Base-by-base conservation (phyloP, 2,888 invertebrate species). In the Drosophila kuntzei region DNA sequence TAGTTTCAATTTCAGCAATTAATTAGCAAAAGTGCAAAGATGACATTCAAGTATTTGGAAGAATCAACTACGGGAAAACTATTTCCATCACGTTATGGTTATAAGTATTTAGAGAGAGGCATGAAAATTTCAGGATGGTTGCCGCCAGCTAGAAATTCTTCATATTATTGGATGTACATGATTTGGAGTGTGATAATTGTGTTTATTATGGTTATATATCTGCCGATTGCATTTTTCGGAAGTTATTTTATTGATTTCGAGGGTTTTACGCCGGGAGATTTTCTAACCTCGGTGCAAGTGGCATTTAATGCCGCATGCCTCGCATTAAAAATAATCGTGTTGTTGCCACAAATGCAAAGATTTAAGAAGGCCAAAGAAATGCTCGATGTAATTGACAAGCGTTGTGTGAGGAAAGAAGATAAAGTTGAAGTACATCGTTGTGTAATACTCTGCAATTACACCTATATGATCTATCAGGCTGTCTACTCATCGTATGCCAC, bases 61-160 rank as follows among this genome's bases (percentile, higher is more conserved):
- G 29, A 51, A 8, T 47, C 71, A 0, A 22, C 22, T 2, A 1
- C 51, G 3, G 29, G 29, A 2, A 20, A 54, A 11, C n/a, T 58
- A 0, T 41, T 69, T 2, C 20, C 57, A 2, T 83, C 83, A 0
- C 65, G 65, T 0, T 55, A 64, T 20, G 44, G 59, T 1, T 83
- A 66, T 16, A 53, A 44, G 20, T 83, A 72, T 16, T 36, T 74
- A 8, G 59, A 75, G 11, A 14, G 41, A 0, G 51, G 55, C 3
- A 77, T 83, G 71, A 55, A 44, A 20, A 39, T 1, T 7, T 36
- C 72, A 0, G 78, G 80, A 2, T 80, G 77, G 77, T n/a, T 44
- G 11, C 11, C 65, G 6, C 46, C 47, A 5, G 3, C 4, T 0
- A 39, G 18, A 3, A 11, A 7, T 5, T 11, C 2, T 25, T 3